phyloP scores from a whole-genome alignment of 2,797 vertebrate genomes.

The Scolopax bukidnonensis region DNA sequence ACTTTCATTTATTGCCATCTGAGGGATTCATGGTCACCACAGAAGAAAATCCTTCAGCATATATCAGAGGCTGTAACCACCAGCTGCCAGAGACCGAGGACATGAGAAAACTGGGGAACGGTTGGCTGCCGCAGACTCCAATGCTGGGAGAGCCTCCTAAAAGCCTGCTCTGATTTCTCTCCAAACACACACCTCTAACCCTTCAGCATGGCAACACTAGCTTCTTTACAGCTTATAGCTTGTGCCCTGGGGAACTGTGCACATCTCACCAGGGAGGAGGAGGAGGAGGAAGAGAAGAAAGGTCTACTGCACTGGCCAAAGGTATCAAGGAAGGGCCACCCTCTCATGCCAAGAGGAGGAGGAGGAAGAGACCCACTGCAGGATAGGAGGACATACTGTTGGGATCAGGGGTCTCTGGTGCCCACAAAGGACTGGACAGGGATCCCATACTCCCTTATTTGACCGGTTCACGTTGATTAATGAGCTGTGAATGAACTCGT shows the following conservation, averaged over 20 bases:
- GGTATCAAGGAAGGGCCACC: neutral
- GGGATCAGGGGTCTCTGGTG: neutral
- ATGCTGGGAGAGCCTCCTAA: neutral
- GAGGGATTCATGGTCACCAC: neutral
- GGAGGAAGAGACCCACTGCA: neutral
- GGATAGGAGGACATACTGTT: neutral
- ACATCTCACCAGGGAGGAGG: neutral
- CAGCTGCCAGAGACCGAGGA: neutral
- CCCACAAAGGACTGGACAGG: neutral
- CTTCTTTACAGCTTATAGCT: neutral
- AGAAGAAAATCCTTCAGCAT: neutral
- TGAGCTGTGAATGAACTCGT: neutral
- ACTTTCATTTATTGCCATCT: neutral
- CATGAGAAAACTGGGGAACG: neutral
- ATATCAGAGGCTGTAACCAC: neutral
- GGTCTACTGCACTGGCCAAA: neutral
- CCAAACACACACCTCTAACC: neutral
- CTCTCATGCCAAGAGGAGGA: neutral
- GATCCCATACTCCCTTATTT: neutral
- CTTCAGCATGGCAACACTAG: neutral
- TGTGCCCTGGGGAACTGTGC: too few relatives aligned
- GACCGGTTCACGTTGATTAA: slow-evolving; percentile 16
- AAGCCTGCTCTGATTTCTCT: neutral
- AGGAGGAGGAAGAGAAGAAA: neutral
- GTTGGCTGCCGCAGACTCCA: neutral